Conservation (phyloP, 2,113 vertebrate species). For the Toxotes jaculatrix region DNA sequence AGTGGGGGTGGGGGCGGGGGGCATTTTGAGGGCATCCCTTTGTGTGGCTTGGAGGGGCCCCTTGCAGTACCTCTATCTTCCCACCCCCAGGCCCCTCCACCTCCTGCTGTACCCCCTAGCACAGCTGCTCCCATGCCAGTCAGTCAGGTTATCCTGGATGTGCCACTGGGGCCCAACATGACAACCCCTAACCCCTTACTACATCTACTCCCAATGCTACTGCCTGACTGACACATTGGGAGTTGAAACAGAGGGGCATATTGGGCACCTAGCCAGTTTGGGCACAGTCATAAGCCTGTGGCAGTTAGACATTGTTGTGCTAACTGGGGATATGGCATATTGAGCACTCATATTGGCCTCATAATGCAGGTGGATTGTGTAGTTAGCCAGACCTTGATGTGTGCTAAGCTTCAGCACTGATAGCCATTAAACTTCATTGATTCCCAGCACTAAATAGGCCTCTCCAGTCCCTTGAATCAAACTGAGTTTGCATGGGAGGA, state of each 20-base stretch:
- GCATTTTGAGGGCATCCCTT: constrained; percentile 79
- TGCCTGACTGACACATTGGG: constrained; percentile 40
- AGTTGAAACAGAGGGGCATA: constrained; percentile 34
- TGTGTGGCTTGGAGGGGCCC: constrained; percentile 77
- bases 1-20: constrained; percentile 64
- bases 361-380: constrained; percentile 62
- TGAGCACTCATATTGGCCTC: constrained; percentile 46
- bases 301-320: constrained; percentile 41
- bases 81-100: constrained; percentile 55
- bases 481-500: constrained; percentile 39
- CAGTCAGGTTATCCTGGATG: constrained; percentile 57
- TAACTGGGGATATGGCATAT: constrained; percentile 40
- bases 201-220: constrained; percentile 24
- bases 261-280: constrained; percentile 58
- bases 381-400: constrained; percentile 57
- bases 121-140: constrained; percentile 75
- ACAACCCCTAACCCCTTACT: constrained; percentile 32
- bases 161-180: constrained; percentile 37
- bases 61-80: constrained; percentile 70
- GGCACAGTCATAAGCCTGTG: constrained; percentile 27
- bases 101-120: constrained; percentile 45
- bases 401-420: constrained; percentile 49
- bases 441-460: constrained; percentile 45
- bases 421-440: constrained; percentile 70
- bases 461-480: constrained; percentile 53